Evolutionary conservation across 1,140 invertebrate genomes (phyloP), one percentile per base, ranked within the genome.

Genomic region (Heliconius hermathena): DNA sequence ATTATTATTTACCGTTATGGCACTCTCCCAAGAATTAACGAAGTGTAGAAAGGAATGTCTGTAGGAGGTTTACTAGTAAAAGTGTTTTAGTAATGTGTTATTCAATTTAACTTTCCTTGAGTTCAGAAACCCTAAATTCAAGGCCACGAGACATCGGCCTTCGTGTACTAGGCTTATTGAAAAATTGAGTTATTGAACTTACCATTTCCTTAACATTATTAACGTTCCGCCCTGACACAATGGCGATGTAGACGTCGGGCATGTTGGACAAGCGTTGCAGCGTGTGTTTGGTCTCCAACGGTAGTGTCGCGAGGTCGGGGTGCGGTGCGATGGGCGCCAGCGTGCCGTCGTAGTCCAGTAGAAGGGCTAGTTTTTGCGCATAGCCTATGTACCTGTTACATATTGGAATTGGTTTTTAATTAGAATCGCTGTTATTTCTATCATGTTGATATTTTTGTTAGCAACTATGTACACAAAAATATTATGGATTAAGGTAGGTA

Each of bases 301-400:
- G 98, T 33, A 98, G 94, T 8, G 97, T 97, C 36, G 98, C 98
- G 52, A 98, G 93, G 93, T 99, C 98, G 0, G 98, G 98, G 94
- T 98, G 98, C 0, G 97, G 97, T 0, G 98, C 97, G 83, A 99
- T 97, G 1, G 98, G 98, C 1, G 98, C 97, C 79, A 98, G 90
- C 0, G 98, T 99, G 26, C 98, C 98, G 87, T 99, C 98, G 89
- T 98, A 99, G 94, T 99, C 98, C 81, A 99, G 91, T 2, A 98
- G 93, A 3, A 99, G 93, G 0, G 97, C 98, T 83, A 98, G 90
- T 91, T 98, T 98, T 84, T 98, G 97, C 36, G 97, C 97, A 81
- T 97, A 96, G 77, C 97, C 97, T 83, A 98, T 97, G 91, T 98
- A 98, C 92, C 97, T 98, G 87, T n/a, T 89, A 38, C 3, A 76